Evolutionary conservation across 2,113 vertebrate species (phyloP).

Genomic region (Felis catus): DNA sequence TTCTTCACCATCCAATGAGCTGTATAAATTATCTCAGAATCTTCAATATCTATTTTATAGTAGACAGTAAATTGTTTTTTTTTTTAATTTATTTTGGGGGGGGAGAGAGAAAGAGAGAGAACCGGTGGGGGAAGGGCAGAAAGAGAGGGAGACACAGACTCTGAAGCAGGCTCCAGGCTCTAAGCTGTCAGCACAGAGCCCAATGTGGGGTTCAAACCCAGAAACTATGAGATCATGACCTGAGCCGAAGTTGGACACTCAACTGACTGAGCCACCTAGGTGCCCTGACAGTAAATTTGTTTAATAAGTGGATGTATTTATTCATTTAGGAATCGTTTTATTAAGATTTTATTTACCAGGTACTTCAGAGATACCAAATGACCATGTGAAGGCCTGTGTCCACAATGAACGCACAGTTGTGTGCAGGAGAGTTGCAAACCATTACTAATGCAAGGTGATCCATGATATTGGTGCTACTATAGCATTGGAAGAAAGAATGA

Average conservation of each 20-base stretch:
- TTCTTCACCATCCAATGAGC: neutral
- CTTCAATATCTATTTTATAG: neutral
- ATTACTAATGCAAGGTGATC: neutral
- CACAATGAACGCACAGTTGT: neutral
- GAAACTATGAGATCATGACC: too few species aligned
- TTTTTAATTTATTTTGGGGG: too few species aligned
- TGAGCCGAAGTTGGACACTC: too few species aligned
- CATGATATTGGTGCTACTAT: neutral
- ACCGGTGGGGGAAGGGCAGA: too few species aligned
- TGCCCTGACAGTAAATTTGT: neutral
- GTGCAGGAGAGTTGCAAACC: neutral
- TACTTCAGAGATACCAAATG: neutral
- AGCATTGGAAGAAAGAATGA: neutral
- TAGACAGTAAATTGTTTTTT: neutral
- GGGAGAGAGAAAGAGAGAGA: too few species aligned
- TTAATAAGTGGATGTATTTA: slow-evolving; percentile 3
- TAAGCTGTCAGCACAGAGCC: too few species aligned
- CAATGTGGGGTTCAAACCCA: too few species aligned
- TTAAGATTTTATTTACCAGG: neutral
- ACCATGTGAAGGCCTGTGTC: neutral
- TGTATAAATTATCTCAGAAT: slow-evolving; percentile 17
- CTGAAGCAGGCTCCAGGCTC: too few species aligned
- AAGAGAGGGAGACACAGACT: too few species aligned
- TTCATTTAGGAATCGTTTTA: neutral
- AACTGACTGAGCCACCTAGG: too few species aligned